A percentile compares a stretch with the other conserved stretches of the same genome.
Evolutionary conservation across 2,113 vertebrate species (phyloP).

Genomic region (Microtus montanus): DNA sequence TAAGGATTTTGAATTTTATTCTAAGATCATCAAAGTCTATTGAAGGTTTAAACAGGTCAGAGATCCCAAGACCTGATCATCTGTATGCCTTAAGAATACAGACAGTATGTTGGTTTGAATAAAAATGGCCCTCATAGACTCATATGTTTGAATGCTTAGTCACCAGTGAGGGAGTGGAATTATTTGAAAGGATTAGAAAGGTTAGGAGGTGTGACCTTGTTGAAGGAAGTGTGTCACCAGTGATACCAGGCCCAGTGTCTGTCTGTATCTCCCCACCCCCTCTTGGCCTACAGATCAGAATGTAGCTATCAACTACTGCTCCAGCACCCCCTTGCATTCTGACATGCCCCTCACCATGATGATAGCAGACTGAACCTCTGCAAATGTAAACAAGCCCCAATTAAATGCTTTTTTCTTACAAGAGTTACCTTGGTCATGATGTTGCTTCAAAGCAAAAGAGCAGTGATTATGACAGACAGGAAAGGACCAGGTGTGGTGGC

Average conservation of each 20-base stretch:
- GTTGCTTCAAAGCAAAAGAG: neutral
- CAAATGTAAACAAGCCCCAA: neutral
- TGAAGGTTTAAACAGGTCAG: conserved; percentile 3
- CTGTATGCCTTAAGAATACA: neutral
- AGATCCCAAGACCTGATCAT: neutral
- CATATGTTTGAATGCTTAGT: neutral
- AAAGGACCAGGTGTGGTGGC: neutral
- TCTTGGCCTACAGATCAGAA: neutral
- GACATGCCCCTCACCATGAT: neutral
- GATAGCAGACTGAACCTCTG: neutral
- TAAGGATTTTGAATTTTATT: conserved; percentile 14
- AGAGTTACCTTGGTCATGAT: neutral
- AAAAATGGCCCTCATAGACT: neutral
- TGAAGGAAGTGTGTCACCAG: neutral
- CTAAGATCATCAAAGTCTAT: neutral
- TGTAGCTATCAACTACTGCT: neutral
- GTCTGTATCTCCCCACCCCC: neutral
- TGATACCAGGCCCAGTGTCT: neutral
- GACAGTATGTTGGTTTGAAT: neutral
- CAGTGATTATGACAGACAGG: neutral
- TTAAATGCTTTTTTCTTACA: neutral
- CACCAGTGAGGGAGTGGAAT: neutral
- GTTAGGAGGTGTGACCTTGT: neutral
- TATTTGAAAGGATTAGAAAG: neutral
- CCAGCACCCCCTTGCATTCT: neutral